Conservation (phyloP, 2,797 vertebrate species). For the Rhabdomys pumilio region DNA sequence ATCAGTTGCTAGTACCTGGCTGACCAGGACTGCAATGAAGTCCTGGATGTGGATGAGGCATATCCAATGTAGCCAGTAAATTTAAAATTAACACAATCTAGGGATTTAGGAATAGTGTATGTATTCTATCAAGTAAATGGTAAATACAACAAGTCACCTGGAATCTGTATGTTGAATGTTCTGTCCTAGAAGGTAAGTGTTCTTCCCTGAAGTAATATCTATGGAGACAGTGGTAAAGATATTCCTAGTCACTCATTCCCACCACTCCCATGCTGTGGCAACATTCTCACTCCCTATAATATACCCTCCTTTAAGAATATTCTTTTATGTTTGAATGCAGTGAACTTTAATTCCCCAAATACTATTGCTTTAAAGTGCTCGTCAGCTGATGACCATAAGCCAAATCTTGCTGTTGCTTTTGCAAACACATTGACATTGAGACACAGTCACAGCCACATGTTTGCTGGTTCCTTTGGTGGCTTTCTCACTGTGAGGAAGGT, state of each 20-base stretch:
- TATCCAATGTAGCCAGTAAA: slow-evolving; percentile 27
- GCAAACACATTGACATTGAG: slow-evolving; percentile 47
- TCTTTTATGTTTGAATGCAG: background rate
- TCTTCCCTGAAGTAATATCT: background rate
- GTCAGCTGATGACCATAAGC: background rate
- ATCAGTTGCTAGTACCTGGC: background rate
- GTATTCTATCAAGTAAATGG: background rate
- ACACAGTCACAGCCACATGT: background rate
- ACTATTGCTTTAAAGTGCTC: background rate
- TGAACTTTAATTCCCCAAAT: slow-evolving; percentile 9
- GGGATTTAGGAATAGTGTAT: background rate
- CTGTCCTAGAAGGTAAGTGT: background rate
- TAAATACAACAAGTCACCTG: background rate
- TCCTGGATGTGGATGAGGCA: background rate
- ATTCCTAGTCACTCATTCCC: background rate
- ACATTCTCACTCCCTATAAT: background rate
- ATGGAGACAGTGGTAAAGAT: background rate
- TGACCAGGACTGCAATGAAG: background rate
- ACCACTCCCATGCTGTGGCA: background rate
- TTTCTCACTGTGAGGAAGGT: background rate
- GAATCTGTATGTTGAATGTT: background rate
- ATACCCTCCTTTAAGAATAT: background rate
- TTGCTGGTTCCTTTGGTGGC: background rate
- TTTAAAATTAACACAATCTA: slow-evolving; percentile 49
- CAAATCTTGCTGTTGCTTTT: background rate